Base-by-base conservation (phyloP, 2,888 invertebrate genomes). In the Macrostomum cliftonense region DNA sequence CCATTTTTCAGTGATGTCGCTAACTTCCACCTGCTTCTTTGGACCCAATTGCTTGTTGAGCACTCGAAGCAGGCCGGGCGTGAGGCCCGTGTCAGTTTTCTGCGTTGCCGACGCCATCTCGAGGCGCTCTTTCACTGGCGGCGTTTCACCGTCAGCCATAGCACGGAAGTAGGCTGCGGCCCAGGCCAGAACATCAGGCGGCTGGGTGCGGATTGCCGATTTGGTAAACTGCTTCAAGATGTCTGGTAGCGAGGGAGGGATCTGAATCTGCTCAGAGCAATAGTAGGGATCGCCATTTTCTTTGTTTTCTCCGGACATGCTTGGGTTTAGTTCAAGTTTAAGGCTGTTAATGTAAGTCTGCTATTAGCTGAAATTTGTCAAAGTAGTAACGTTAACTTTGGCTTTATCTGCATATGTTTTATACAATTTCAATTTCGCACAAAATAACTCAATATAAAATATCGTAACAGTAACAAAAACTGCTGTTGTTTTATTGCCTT, bases 151-250 rank as follows among this genome's bases (percentile, higher is more conserved):
- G 48, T 81, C 75, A 0, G 83, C 77, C 55, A 86, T 68, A 1
- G 83, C 82, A 42, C 78, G 77, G 70, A 85, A 87, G 20, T 63
- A 71, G 65, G 69, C 70, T 39, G 67, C 79, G 0, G 85, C 82
- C 88, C 88, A 88, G 54, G 78, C 77, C 1, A 87, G 74, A 0
- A 88, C 74, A 72, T 87, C 87, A 56, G 79, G 79, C 0, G 87
- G 88, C 64, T 88, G 87, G 2, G 85, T 85, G 59, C 83, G 77
- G 50, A 88, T 86, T 1, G 86, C 87, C 37, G 86, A 85, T 75
- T 87, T 87, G 42, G 85, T 84, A 62, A 80, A 88, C 62, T 82
- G 79, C 67, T 86, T 83, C 49, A 87, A 70, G 46, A 87, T 79
- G 61, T 80, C 79, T 0, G 86, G 86, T 59, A 83, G 77, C 56